Base-by-base conservation (phyloP, 2,113 vertebrate species). In the Taxidea taxus region DNA sequence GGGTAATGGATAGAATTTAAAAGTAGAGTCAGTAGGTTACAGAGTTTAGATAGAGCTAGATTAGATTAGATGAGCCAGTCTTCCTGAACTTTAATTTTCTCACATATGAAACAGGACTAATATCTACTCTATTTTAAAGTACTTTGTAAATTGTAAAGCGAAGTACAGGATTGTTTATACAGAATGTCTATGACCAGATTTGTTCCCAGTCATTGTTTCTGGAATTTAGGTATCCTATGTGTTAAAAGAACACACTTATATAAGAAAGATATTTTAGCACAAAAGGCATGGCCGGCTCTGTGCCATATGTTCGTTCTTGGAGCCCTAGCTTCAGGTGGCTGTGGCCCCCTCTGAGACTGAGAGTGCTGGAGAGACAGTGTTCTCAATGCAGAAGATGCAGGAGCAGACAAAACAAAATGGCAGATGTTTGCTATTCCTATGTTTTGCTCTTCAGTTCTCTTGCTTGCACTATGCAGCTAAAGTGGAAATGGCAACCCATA, bases 151-250 rank as follows among this genome's bases (percentile, higher is more conserved):
- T 39, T 92, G 31, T 90, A 87, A 94, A 66, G 21, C 60, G 12
- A 27, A 77, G 49, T 77, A 51, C 5, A 77, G 88, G 66, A 58
- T 56, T 90, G 7, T 92, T 94, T 92, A 64, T 12, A 66, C 75
- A 95, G 84, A 87, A 83, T 74, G 8, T 44, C 47, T 84, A 68
- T 7, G 42, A 84, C 23, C 27, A 84, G 11, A 92, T 90, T 88
- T 80, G 37, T 95, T 87, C 23, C 18, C 29, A 37, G 5, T 81
- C 56, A 96, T 95, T 88, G 77, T 82, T 93, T 90, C 58, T 96
- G 42, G 21, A 90, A 97, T 87, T 90, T 94, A 90, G 56, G 78
- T 87, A 81, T 84, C n/a, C 64, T 21, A 80, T 95, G 83, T 7
- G 60, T n/a, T 62, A 91, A 95, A 86, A 88, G 47, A 87, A 18